phyloP scores from a whole-genome alignment of 2,888 invertebrate species.

The Exephanes ischioxanthus region DNA sequence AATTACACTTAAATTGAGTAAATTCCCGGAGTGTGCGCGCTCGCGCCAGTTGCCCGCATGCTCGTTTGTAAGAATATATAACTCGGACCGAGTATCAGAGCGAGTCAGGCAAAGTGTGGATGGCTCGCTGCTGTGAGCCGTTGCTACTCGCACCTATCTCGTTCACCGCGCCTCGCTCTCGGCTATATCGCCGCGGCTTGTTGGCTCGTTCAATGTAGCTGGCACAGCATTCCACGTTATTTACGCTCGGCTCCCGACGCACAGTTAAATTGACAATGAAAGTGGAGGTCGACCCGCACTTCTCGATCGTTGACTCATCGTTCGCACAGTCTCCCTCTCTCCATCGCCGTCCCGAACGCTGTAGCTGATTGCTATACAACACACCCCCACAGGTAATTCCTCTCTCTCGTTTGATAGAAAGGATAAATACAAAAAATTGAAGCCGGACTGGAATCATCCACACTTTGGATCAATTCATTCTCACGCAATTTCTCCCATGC shows the following conservation, averaged over 20 bases:
- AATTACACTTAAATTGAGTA: slow-evolving; percentile 82
- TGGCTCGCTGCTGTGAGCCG: slow-evolving; percentile 6
- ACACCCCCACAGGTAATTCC: slow-evolving; percentile 48
- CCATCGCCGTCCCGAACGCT: background rate
- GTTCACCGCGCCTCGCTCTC: slow-evolving; percentile 12
- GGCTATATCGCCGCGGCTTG: slow-evolving; percentile 10
- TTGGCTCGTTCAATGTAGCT: slow-evolving; percentile 14
- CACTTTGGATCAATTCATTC: slow-evolving; percentile 1
- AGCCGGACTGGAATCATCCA: background rate
- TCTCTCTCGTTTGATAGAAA: background rate
- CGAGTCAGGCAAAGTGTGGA: background rate
- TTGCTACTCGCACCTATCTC: slow-evolving; percentile 38
- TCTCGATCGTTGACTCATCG: slow-evolving; percentile 64
- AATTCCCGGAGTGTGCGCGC: slow-evolving; percentile 73
- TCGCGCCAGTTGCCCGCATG: slow-evolving; percentile 76
- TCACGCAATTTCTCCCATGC: slow-evolving; percentile 10
- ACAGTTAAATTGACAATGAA: slow-evolving; percentile 66
- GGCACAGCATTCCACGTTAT: slow-evolving; percentile 62
- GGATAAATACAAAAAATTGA: background rate
- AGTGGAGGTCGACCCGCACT: slow-evolving; percentile 64
- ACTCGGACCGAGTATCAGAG: slow-evolving; percentile 32
- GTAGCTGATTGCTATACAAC: slow-evolving; percentile 1
- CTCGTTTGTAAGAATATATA: slow-evolving; percentile 70
- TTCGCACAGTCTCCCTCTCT: slow-evolving; percentile 37
- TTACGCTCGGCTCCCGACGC: slow-evolving; percentile 55